A percentile compares a stretch with the other conserved stretches of the same genome.
phyloP scores from a whole-genome alignment of 2,888 invertebrate species.

The Agrypnus murinus region DNA sequence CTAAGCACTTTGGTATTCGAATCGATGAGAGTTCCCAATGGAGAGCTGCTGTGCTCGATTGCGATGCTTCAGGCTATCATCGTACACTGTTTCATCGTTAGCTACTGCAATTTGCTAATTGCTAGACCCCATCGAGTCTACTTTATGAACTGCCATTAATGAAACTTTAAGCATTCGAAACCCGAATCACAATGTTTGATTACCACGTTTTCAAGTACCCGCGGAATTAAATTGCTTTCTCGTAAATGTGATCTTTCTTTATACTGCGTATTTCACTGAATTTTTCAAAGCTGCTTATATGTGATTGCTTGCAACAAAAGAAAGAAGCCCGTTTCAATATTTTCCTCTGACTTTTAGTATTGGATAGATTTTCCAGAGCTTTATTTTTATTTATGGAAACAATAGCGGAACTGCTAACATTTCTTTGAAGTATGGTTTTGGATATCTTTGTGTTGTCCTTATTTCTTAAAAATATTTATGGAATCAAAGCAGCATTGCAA shows the following conservation, averaged over 20 bases:
- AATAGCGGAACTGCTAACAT: too few species aligned
- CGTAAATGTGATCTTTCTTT: background rate
- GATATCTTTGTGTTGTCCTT: too few species aligned
- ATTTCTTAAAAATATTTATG: too few species aligned
- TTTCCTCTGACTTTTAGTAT: too few species aligned
- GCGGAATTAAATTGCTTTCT: constrained; percentile 15
- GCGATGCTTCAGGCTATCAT: constrained; percentile 38
- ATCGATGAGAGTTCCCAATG: constrained; percentile 44
- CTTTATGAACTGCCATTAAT: constrained; percentile 34
- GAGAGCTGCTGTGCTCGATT: constrained; percentile 38
- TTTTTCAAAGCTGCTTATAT: background rate
- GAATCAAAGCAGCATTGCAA: too few species aligned
- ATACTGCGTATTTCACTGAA: background rate
- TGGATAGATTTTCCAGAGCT: too few species aligned
- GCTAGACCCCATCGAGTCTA: constrained; percentile 33
- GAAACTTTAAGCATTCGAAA: constrained; percentile 19
- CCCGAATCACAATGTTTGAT: constrained; percentile 31
- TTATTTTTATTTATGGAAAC: too few species aligned
- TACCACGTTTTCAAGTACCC: background rate
- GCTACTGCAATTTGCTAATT: constrained; percentile 48
- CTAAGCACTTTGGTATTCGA: constrained; percentile 47
- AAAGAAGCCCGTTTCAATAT: too few species aligned
- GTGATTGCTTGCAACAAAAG: background rate
- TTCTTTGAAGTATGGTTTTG: too few species aligned
- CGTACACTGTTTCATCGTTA: constrained; percentile 43